Evolutionary conservation across 2,888 invertebrate species (phyloP).

Genomic region (Drosophila anceps): DNA sequence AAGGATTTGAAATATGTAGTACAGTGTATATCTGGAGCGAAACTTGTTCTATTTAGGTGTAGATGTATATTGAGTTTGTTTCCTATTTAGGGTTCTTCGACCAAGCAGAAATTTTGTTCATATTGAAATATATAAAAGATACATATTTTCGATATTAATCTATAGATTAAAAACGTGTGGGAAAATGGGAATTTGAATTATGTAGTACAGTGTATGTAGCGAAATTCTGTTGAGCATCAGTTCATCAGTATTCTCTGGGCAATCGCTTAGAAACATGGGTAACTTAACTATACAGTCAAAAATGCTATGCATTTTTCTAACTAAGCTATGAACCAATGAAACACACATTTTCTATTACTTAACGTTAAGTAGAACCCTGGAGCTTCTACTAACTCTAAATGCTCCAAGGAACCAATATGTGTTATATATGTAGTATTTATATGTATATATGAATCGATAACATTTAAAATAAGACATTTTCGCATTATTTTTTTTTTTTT

Average conservation of each 20-base stretch:
- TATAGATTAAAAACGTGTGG: background rate
- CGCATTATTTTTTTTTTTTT: slow-evolving; percentile 1
- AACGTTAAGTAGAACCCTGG: background rate
- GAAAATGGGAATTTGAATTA: background rate
- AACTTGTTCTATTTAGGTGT: background rate
- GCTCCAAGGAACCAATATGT: slow-evolving; percentile 11
- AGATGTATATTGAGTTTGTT: background rate
- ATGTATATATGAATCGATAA: slow-evolving; percentile 1
- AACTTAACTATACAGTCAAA: background rate
- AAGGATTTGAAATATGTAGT: background rate
- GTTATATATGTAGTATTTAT: background rate
- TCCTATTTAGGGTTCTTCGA: background rate
- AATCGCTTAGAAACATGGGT: background rate
- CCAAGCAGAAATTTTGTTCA: background rate
- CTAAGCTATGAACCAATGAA: slow-evolving; percentile 9
- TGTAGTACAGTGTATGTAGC: background rate
- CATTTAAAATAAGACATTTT: background rate
- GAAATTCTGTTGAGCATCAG: background rate
- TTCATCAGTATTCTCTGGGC: background rate
- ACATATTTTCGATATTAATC: background rate
- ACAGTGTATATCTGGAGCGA: background rate
- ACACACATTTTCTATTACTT: slow-evolving; percentile 4
- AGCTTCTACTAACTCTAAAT: slow-evolving; percentile 25
- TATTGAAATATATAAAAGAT: background rate
- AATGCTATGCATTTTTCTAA: background rate